Base-by-base conservation (phyloP, 2,888 invertebrate species). In the Cheilosia urbana region DNA sequence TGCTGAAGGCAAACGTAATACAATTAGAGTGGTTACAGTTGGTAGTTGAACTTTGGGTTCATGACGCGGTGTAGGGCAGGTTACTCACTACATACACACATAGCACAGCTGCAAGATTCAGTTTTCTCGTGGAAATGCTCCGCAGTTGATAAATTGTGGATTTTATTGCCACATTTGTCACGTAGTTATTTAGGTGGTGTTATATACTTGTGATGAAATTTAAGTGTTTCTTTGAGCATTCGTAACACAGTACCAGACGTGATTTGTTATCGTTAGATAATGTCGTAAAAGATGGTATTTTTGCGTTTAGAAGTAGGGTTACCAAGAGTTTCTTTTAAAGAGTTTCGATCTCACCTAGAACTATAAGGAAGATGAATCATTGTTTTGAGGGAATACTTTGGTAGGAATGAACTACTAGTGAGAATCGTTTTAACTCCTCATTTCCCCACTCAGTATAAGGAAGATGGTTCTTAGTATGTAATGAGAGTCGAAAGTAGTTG, bases 1-100 rank as follows among this genome's bases (percentile, higher is more conserved):
- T 45, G 72, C 66, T 79, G 83, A 75, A 82, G 75, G 73, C 58
- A 53, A 79, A 65, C 47, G 65, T 63, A 84, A 69, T 75, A 65
- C 73, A 84, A 79, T 83, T 78, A 72, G 78, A 73, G 53, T 34
- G 51, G 72, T 83, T 73, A 76, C 47, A 51, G 49, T 21, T 9
- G 24, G 57, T 53, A 72, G 45, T 60, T 68, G 82, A 82, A 77
- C 83, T 83, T 72, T 49, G 68, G 30, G 78, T 63, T 68, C 66
- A 73, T 49, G 34, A 13, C 13, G 24, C n/a, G 15, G 42, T 71
- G 40, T 42, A 24, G 75, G 68, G 55, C 62, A 68, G 62, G 55
- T 75, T 75, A 72, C 53, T 62, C 19, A 30, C 45, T n/a, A 19
- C 19, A 53, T 6, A 27, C 49, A 42, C 5, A 27, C 0, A 40